A percentile compares a stretch with the other conserved stretches of the same genome.
phyloP scores from a whole-genome alignment of 2,888 invertebrate species.

The Chrysomela aeneicollis region DNA sequence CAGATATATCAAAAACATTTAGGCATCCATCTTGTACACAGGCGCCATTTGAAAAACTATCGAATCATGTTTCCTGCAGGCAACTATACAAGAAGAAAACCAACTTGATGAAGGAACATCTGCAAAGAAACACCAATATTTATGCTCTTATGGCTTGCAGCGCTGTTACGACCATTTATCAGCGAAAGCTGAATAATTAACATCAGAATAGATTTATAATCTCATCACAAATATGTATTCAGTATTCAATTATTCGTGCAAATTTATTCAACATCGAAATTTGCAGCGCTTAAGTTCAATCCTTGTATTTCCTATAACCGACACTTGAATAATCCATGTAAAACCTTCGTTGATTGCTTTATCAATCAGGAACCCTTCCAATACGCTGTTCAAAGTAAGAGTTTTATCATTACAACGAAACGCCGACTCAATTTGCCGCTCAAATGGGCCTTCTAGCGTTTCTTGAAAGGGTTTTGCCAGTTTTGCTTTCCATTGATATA shows the following conservation, averaged over 20 bases:
- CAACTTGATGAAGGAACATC: too few relatives aligned
- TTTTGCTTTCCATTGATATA: neutral
- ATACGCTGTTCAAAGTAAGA: neutral
- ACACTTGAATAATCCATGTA: neutral
- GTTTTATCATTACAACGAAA: neutral
- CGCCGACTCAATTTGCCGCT: neutral
- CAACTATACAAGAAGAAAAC: too few relatives aligned
- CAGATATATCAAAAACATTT: too few relatives aligned
- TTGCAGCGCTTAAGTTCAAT: neutral
- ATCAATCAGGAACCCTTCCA: neutral
- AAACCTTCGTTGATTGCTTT: neutral
- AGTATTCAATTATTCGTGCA: neutral
- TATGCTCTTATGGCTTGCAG: too few relatives aligned
- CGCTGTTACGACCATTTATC: too few relatives aligned
- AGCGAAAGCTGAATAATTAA: too few relatives aligned
- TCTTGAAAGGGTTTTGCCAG: neutral
- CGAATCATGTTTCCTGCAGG: too few relatives aligned
- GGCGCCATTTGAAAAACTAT: too few relatives aligned
- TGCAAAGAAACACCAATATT: too few relatives aligned
- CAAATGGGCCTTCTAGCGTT: neutral
- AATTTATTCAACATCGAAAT: neutral
- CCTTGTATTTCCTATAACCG: neutral
- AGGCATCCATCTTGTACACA: too few relatives aligned
- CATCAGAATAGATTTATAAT: too few relatives aligned
- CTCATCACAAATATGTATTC: neutral